Base-by-base conservation (phyloP, 2,113 vertebrate genomes). In the Triplophysa rosa region DNA sequence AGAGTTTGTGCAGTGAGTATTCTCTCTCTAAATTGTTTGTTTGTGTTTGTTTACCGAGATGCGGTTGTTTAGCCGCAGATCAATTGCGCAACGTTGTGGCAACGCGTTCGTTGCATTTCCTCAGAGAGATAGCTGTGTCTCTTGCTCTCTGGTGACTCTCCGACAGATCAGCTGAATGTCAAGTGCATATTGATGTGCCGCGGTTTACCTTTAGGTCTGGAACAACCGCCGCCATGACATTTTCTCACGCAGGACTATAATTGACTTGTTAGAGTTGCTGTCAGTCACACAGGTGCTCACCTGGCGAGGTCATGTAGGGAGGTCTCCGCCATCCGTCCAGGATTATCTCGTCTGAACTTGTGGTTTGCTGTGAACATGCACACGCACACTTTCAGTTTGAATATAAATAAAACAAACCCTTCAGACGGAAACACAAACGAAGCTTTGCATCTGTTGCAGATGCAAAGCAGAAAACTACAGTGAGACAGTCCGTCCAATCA, bases 1-100 rank as follows among this genome's bases (percentile, higher is more conserved):
- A 82, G 62, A 77, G 45, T 33, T 68, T 26, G 17, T n/a, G 37
- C 23, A 47, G 61, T 77, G 65, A 66, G 71, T 17, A 21, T 54
- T 68, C 64, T 54, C 63, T 37, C 17, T 52, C n/a, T 80, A 77
- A 81, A 87, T 82, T 84, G 86, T 88, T 83, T 79, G 76, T 67
- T 68, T 68, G 59, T 56, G 21, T 77, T 67, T 82, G 82, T 75
- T 79, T 81, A 63, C 76, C 16, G 52, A 76, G 77, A 66, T 49
- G 26, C 61, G 49, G 47, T 69, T 80, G 16, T 71, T 66, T 26
- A 71, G 21, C 40, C 2, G 52, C 64, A 37, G 77, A 76, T 72
- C 79, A 62, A 23, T 56, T 14, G 24, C n/a, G 4, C 26, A 52
- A 58, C 37, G 8, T 63, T 42, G 67, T 73, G 33, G 58, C 70